A percentile compares a stretch with the other conserved stretches of the same genome.
Conservation (phyloP, 2,113 vertebrate genomes). For the Tupaia tana region DNA sequence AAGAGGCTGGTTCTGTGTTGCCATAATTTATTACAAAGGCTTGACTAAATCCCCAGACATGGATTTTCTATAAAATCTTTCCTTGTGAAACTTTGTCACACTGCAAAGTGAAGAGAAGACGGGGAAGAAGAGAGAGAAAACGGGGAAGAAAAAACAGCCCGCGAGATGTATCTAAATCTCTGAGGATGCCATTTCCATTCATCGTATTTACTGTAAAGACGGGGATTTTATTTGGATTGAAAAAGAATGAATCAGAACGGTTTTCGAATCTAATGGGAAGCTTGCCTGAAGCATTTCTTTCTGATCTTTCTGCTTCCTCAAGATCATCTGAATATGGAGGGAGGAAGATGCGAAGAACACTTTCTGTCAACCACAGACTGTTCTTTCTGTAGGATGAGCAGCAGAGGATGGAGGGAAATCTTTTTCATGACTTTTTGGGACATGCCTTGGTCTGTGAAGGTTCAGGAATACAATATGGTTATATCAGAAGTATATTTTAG, state of each 20-base stretch:
- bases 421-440: background rate
- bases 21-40: slow-evolving; percentile 71
- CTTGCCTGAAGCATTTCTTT: slow-evolving; percentile 47
- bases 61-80: slow-evolving; percentile 79
- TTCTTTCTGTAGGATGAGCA: background rate
- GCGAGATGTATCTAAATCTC: slow-evolving; percentile 44
- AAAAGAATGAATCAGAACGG: slow-evolving; percentile 66
- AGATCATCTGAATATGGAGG: background rate
- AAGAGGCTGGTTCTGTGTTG: slow-evolving; percentile 45
- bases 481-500: background rate
- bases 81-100: slow-evolving; percentile 69
- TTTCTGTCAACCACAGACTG: background rate
- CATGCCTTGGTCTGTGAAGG: background rate
- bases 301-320: slow-evolving; percentile 49
- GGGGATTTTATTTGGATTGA: slow-evolving; percentile 70
- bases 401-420: background rate
- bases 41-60: slow-evolving; percentile 67
- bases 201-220: slow-evolving; percentile 76
- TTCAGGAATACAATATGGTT: background rate
- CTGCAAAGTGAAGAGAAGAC: slow-evolving; percentile 70
- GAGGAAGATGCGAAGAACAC: slow-evolving; percentile 43
- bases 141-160: background rate
- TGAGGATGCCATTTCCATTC: slow-evolving; percentile 9
- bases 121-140: background rate
- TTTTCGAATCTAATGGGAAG: slow-evolving; percentile 61